Evolutionary conservation across 2,797 vertebrate species (phyloP), one percentile per base, ranked within the genome.

Genomic region (Fistularia commersonii): DNA sequence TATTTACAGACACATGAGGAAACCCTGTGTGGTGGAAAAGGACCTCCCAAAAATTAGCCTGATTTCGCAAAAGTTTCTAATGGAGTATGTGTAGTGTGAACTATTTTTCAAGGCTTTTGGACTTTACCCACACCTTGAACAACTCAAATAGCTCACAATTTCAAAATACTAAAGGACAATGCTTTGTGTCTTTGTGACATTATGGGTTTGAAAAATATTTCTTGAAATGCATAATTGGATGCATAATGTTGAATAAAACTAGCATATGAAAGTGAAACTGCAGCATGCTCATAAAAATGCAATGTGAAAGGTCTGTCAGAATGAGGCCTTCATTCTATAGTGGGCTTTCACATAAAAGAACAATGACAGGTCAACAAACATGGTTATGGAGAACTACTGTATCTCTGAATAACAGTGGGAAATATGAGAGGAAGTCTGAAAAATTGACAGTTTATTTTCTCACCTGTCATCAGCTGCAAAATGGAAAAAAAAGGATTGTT

Each of bases 361-460:
- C 51, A 52, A 43, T 69, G 72, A 76, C 77, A 75, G 67, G 62
- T 80, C 69, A 66, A 55, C 61, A 57, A 52, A 62, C 45, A 58
- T 34, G 31, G 51, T 51, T 23, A 48, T 53, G 60, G 51, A 56
- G 53, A 54, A 57, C 44, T 68, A 63, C 66, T 59, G 54, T 48
- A 57, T 61, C 45, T 54, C 45, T 63, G 51, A 74, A 67, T 54
- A 54, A 33, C 42, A 42, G 46, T 48, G 41, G 48, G 48, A 61
- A 54, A 36, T 61, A 6, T 43, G 56, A 45, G 3, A 1, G 47
- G 11, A 65, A 67, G 54, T 57, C 32, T 51, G 54, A 62, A 14
- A 68, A 72, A 66, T 14, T 64, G 64, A 64, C 64, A 59, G 35
- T 49, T 32, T 50, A 55, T 40, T 64, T 63, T 49, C 39, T 67